Conservation (phyloP, 2,888 invertebrate genomes). For the Hirtodrosophila alboralis region DNA sequence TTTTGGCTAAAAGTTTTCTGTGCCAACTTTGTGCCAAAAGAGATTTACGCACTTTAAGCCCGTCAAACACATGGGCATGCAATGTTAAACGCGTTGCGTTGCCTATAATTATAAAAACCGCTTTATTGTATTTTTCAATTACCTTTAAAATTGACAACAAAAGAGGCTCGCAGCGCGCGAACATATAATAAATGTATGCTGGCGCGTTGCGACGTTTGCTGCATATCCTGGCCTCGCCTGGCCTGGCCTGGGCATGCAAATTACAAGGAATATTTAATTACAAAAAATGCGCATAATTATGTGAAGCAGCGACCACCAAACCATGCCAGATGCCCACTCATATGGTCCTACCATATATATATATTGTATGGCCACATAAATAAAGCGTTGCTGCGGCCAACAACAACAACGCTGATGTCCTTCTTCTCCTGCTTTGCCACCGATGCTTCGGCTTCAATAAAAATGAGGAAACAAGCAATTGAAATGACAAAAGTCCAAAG, state of each 20-base stretch:
- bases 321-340: neutral
- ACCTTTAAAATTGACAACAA: constrained; percentile 80
- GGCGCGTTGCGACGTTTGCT: constrained; percentile 23
- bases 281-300: constrained; percentile 82
- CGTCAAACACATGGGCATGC: constrained; percentile 9
- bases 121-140: constrained; percentile 79
- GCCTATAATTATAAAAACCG: constrained; percentile 72
- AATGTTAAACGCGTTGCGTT: constrained; percentile 9
- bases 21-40: constrained; percentile 35
- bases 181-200: constrained; percentile 71
- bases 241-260: constrained; percentile 75
- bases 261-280: constrained; percentile 83
- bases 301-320: constrained; percentile 37
- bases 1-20: constrained; percentile 55
- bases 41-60: constrained; percentile 29
- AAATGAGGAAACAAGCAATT: constrained; percentile 47
- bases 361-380: constrained; percentile 68
- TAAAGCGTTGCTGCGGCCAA: constrained; percentile 48
- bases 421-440: constrained; percentile 15
- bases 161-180: constrained; percentile 58
- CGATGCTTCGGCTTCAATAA: constrained; percentile 54
- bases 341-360: constrained; percentile 23
- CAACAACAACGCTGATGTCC: constrained; percentile 14
- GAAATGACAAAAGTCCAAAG: constrained; percentile 45
- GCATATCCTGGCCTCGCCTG: constrained; percentile 2